These are phyloP conservation scores for Phyto melanocephala DNA, from an alignment of 2,888 invertebrate genomes.

Conservation along the genomic window DNA sequence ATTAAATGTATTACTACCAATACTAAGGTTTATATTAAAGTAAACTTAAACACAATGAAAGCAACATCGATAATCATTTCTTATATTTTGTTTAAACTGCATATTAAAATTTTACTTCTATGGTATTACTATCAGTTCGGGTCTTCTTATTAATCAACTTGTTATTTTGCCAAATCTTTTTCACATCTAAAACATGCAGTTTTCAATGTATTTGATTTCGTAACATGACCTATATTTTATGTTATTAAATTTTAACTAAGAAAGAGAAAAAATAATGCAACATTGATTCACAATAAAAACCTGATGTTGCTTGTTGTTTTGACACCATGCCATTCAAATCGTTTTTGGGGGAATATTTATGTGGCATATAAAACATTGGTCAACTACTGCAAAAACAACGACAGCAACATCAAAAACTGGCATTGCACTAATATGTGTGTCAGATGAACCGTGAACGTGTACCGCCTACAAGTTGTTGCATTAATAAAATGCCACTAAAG, in stretches of 20 bases:
- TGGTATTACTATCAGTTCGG: too few species aligned
- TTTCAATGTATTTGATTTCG: background rate
- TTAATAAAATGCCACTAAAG: slow-evolving; percentile 51
- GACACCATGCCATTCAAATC: slow-evolving; percentile 46
- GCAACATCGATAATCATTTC: background rate
- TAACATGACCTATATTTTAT: slow-evolving; percentile 13
- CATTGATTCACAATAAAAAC: slow-evolving; percentile 23
- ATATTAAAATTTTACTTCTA: too few species aligned
- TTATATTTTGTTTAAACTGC: background rate
- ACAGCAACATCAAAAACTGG: background rate
- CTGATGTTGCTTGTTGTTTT: slow-evolving; percentile 32
- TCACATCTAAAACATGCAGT: background rate
- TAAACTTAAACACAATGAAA: background rate
- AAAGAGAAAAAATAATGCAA: background rate
- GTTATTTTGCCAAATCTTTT: too few species aligned
- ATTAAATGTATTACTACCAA: background rate
- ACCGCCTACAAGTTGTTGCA: slow-evolving; percentile 70
- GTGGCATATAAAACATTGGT: slow-evolving; percentile 38
- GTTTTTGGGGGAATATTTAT: slow-evolving; percentile 42
- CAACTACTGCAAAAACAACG: slow-evolving; percentile 23
- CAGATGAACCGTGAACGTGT: slow-evolving; percentile 68
- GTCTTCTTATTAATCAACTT: too few species aligned
- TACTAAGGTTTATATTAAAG: too few species aligned
- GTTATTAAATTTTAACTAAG: background rate
- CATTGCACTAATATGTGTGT: slow-evolving; percentile 36